A percentile compares a stretch with the other conserved stretches of the same genome.
Evolutionary conservation across 2,797 vertebrate species (phyloP).

Genomic region (Mormyrops attenuatus): DNA sequence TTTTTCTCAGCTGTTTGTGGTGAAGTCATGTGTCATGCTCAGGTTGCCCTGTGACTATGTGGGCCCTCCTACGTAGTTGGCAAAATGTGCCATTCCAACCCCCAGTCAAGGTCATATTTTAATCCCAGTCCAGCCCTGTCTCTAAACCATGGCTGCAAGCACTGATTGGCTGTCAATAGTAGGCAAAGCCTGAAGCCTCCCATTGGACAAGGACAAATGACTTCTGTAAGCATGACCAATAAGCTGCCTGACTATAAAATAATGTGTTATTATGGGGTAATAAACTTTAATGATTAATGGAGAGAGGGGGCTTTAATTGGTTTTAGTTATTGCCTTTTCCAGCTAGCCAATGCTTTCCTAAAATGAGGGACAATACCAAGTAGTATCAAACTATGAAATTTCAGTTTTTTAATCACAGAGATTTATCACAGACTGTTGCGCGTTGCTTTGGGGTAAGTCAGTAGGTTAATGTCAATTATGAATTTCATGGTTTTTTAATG

Average conservation of each 20-base stretch:
- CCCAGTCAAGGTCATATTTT: not conserved
- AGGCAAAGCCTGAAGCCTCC: not conserved
- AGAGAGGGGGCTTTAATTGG: not conserved
- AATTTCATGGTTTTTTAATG: slow-evolving; percentile 5
- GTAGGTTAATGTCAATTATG: slow-evolving; percentile 4
- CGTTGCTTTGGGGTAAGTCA: not conserved
- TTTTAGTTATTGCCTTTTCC: not conserved
- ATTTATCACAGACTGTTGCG: not conserved
- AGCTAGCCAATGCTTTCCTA: not conserved
- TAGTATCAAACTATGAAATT: not conserved
- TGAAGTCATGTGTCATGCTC: not conserved
- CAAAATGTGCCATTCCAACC: not conserved
- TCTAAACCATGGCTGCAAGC: not conserved
- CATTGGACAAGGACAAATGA: not conserved
- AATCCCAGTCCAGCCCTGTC: not conserved
- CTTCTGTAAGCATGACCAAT: not conserved
- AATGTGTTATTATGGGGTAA: not conserved
- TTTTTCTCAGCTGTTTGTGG: too few relatives aligned
- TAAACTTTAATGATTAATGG: not conserved
- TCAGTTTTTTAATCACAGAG: not conserved
- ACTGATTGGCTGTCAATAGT: not conserved
- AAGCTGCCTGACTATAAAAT: not conserved
- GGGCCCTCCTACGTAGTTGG: not conserved
- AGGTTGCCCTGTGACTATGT: not conserved
- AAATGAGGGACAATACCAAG: not conserved